Percentiles rank a stretch among this genome's conserved stretches.
phyloP scores from a whole-genome alignment of 2,888 invertebrate species.

The Limnephilus rhombicus region DNA sequence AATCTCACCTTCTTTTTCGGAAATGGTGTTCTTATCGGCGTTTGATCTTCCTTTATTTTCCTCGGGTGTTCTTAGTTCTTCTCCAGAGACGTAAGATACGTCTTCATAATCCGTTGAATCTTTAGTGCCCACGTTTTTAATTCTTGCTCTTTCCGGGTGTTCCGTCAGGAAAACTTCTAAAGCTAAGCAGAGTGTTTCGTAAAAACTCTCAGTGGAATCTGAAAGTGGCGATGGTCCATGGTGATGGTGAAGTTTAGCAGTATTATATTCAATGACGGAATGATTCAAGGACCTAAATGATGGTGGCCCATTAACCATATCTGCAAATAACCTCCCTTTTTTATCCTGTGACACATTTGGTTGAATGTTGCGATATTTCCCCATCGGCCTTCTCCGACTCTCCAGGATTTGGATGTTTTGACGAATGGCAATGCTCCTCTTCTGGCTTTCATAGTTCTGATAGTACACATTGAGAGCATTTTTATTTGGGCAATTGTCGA shows the following conservation, averaged over 20 bases:
- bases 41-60: too few species aligned
- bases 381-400: not conserved
- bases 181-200: too few species aligned
- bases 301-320: not conserved
- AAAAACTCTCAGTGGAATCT: too few species aligned
- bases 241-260: not conserved
- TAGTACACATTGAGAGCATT: not conserved
- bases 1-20: too few species aligned
- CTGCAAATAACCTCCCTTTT: not conserved
- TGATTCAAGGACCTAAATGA: not conserved
- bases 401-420: not conserved
- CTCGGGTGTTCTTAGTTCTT: too few species aligned
- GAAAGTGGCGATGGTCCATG: too few species aligned
- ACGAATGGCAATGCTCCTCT: not conserved
- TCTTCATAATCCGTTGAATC: too few species aligned
- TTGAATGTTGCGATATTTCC: not conserved
- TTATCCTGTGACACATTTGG: not conserved
- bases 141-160: too few species aligned
- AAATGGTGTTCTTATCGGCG: too few species aligned
- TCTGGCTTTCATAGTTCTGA: not conserved
- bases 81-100: too few species aligned
- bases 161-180: too few species aligned
- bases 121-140: too few species aligned
- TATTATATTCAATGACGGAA: not conserved
- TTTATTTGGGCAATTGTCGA: not conserved